These are phyloP conservation scores for Xenopus tropicalis DNA, from an alignment of 2,113 vertebrate species.

Conservation along the genomic window DNA sequence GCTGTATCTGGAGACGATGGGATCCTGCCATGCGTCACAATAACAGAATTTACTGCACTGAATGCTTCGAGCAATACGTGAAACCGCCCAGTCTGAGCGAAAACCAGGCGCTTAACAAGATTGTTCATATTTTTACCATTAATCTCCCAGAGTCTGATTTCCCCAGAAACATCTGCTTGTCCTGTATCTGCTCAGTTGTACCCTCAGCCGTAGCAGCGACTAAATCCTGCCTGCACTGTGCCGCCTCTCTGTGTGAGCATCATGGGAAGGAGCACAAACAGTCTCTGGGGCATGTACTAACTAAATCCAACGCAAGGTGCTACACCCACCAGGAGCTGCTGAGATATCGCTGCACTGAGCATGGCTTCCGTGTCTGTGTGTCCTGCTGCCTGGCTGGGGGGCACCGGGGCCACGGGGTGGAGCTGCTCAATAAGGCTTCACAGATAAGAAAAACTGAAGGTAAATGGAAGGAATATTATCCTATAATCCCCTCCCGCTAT, in stretches of 20 bases:
- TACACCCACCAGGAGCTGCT: neutral
- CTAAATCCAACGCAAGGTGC: constrained; percentile 18
- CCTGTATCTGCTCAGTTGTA: neutral
- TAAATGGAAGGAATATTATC: no score
- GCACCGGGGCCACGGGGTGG: constrained; percentile 17
- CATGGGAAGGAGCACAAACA: neutral
- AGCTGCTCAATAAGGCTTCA: constrained; percentile 4
- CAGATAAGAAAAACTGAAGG: no score
- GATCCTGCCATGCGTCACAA: constrained; percentile 52
- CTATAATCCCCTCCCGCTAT: no score
- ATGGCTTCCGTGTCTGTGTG: constrained; percentile 6
- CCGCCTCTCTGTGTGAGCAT: neutral
- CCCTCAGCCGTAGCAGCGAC: no score
- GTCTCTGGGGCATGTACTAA: constrained; percentile 12
- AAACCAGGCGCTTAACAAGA: neutral
- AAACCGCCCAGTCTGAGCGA: neutral
- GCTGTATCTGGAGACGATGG: constrained; percentile 72
- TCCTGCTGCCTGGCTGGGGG: neutral
- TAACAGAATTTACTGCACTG: constrained; percentile 58
- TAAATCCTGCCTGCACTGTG: no score
- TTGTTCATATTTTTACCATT: neutral
- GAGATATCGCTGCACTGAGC: no score
- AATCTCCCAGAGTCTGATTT: neutral
- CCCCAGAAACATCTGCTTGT: neutral
- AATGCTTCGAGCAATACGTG: constrained; percentile 63